Percentiles rank a stretch among this genome's conserved stretches.
Evolutionary conservation across 2,888 invertebrate species (phyloP).

Genomic region (Scaptomyza polygonia): DNA sequence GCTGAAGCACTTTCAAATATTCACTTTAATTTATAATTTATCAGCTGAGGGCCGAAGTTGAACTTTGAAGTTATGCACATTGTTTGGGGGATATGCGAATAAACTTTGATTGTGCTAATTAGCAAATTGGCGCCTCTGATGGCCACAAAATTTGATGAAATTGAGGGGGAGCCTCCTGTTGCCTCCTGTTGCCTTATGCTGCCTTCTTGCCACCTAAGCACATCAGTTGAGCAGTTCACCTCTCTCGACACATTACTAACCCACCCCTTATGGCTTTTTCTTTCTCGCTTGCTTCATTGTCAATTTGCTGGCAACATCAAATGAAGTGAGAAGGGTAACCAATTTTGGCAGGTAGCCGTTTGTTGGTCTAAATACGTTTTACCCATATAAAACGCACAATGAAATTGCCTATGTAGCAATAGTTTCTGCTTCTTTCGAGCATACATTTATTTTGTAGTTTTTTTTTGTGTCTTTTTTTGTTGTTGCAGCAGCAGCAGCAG

Average conservation of each 20-base stretch:
- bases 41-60: constrained; percentile 33
- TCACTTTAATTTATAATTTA: constrained; percentile 79
- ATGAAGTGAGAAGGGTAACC: constrained; percentile 76
- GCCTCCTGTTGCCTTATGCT: neutral
- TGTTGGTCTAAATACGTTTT: constrained; percentile 33
- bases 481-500: constrained; percentile 12
- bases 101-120: constrained; percentile 75
- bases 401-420: constrained; percentile 76
- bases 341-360: constrained; percentile 53
- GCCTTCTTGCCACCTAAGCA: constrained; percentile 6
- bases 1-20: constrained; percentile 50
- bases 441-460: constrained; percentile 20
- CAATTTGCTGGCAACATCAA: constrained; percentile 65
- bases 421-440: constrained; percentile 48
- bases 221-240: constrained; percentile 4
- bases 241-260: neutral
- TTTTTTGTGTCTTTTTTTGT: constrained; percentile 9
- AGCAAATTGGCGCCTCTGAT: constrained; percentile 54
- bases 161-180: neutral
- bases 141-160: constrained; percentile 15
- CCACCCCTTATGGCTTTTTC: neutral
- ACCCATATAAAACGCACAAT: constrained; percentile 62
- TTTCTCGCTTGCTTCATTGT: constrained; percentile 23
- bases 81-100: constrained; percentile 39
- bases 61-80: constrained; percentile 57